Conservation (phyloP, 2,113 vertebrate species). For the Microcebus jonahi region DNA sequence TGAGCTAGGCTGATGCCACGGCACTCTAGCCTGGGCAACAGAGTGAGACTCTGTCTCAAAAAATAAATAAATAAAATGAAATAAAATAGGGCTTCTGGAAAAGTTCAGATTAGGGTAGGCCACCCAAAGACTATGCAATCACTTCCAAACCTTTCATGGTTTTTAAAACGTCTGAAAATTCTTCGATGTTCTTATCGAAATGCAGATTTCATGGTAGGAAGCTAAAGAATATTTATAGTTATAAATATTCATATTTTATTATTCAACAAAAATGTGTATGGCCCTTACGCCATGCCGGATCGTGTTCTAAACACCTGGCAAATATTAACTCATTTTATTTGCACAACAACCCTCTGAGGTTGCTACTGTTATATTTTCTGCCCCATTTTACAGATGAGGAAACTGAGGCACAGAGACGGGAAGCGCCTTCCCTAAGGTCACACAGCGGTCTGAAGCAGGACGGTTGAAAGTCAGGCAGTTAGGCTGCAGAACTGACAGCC, state of each 20-base stretch:
- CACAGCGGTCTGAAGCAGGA: not conserved
- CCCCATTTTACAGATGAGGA: not conserved
- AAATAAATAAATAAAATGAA: too few species aligned
- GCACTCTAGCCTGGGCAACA: too few species aligned
- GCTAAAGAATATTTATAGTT: not conserved
- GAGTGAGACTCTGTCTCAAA: too few species aligned
- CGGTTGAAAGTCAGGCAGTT: not conserved
- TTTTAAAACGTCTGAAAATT: not conserved
- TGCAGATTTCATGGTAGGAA: not conserved
- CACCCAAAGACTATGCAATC: not conserved
- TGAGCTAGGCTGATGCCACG: too few species aligned
- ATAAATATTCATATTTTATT: not conserved
- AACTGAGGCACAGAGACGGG: not conserved
- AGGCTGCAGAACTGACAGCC: not conserved
- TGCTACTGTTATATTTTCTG: not conserved
- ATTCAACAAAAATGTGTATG: not conserved
- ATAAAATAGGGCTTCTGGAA: not conserved
- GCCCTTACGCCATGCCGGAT: not conserved
- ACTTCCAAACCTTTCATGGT: not conserved
- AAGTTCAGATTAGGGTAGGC: not conserved
- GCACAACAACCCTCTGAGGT: too few species aligned
- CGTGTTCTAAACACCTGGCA: not conserved
- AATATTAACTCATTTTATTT: not conserved
- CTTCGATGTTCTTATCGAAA: not conserved
- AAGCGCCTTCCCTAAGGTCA: not conserved